Evolutionary conservation across 2,888 invertebrate species (phyloP).

Genomic region (Cloeon dipterum): DNA sequence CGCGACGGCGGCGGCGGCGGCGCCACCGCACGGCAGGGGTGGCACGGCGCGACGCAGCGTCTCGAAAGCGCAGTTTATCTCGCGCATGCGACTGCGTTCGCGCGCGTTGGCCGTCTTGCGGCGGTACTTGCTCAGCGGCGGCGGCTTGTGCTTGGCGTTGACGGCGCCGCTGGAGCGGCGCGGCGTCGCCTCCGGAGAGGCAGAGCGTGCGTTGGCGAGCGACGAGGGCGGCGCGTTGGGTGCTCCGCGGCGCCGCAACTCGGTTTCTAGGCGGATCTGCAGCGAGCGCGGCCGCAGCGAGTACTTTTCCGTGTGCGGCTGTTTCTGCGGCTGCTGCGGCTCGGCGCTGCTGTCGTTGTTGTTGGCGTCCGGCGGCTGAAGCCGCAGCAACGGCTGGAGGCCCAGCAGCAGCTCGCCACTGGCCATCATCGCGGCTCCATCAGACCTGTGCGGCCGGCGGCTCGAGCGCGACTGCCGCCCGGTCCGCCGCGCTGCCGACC

Average conservation of each 20-base stretch:
- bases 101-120: constrained; percentile 77
- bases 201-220: constrained; percentile 16
- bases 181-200: constrained; percentile 16
- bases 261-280: constrained; percentile 27
- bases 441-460: no score
- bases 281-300: constrained; percentile 40
- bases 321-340: constrained; percentile 11
- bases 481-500: no score
- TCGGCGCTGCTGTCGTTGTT: constrained; percentile 6
- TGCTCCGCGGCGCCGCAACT: constrained; percentile 12
- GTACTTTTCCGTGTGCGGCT: constrained; percentile 30
- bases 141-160: constrained; percentile 24
- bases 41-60: constrained; percentile 56
- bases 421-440: no score
- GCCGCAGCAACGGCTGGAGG: no score
- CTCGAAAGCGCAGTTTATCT: constrained; percentile 78
- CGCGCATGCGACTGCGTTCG: constrained; percentile 68
- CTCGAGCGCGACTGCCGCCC: no score
- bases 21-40: not conserved
- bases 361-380: no score
- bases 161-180: constrained; percentile 7
- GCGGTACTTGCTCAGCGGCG: constrained; percentile 66
- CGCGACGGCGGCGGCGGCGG: constrained; percentile 10
- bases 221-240: constrained; percentile 5
- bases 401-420: no score